Base-by-base conservation (phyloP, 2,797 vertebrate genomes). In the Okamejei kenojei region DNA sequence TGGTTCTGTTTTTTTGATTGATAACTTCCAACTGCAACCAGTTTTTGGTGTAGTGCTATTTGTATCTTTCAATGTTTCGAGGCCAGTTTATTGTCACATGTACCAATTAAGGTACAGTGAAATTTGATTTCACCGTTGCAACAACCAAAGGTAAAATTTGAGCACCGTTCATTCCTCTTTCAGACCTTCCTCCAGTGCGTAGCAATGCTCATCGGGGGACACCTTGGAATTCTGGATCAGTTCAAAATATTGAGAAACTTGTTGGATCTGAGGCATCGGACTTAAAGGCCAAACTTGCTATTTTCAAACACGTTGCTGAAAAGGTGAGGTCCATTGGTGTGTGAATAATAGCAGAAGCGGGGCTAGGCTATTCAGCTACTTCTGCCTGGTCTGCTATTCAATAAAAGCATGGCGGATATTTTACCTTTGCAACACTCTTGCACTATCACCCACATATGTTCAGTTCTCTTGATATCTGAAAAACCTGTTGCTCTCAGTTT, bases 291-390 rank as follows among this genome's bases (percentile, higher is more conserved):
- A 96, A 94, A 45, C 94, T 99, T 93, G 95, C 97, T 88, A 94
- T 97, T 91, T 96, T 98, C 94, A 97, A 95, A 88, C 96, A 97
- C 94, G 95, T 95, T 0, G 97, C 97, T 2, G 96, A 97, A 93
- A 97, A 97, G 97, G 98, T 98, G 94, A 94, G 93, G 2, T 2
- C 29, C 19, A 73, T n/a, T 73, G 23, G 0, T 65, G 21, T 54
- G 77, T 8, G 5, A 21, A 73, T 23, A 73, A 73, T 21, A 73
- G 21, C 9, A 15, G 65, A 68, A 68, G 65, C 65, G 4, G 65
- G 65, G 19, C 5, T 26, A 5, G 71, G 71, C 71, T 21, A 73
- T 73, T 73, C 71, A 73, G 17, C 71, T 21, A 19, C 65, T 68
- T 19, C 71, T 26, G 71, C 6, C 71, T 73, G 21, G 6, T 73